A percentile compares a stretch with the other conserved stretches of the same genome.
Evolutionary conservation across 2,888 invertebrate species (phyloP).

Genomic region (Campoplex capitator): DNA sequence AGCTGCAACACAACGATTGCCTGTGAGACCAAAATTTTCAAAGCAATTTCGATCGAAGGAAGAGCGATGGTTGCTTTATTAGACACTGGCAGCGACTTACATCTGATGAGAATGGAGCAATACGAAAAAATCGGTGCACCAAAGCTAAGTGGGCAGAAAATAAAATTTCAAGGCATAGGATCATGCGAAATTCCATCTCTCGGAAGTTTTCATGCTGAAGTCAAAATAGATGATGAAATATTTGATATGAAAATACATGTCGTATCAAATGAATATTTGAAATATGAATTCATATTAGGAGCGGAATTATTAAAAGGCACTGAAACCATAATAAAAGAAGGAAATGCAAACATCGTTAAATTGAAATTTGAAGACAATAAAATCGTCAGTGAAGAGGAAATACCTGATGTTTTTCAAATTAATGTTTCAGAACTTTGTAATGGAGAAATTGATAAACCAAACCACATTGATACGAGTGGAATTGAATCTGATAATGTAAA

Average conservation of each 20-base stretch:
- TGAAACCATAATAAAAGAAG: background rate
- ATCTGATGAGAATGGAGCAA: too few species aligned
- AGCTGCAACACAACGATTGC: too few species aligned
- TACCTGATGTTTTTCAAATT: constrained; percentile 7
- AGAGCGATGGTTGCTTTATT: too few species aligned
- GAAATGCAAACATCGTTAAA: background rate
- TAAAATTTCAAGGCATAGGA: background rate
- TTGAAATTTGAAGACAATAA: background rate
- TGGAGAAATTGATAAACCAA: background rate
- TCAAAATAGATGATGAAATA: background rate
- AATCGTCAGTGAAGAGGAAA: background rate
- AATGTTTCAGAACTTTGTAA: background rate
- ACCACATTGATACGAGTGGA: background rate
- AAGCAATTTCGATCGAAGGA: too few species aligned
- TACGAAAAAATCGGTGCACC: background rate
- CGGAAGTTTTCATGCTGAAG: background rate
- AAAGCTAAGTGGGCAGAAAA: background rate
- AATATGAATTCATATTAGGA: background rate
- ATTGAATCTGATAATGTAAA: background rate
- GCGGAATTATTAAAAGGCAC: background rate
- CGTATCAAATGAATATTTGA: background rate
- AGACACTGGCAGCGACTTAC: too few species aligned
- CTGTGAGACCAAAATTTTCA: too few species aligned
- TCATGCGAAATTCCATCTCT: background rate
- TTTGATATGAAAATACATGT: background rate